Evolutionary conservation across 2,888 invertebrate genomes (phyloP), one percentile per base, ranked within the genome.

Genomic region (Cylindroiulus punctatus): DNA sequence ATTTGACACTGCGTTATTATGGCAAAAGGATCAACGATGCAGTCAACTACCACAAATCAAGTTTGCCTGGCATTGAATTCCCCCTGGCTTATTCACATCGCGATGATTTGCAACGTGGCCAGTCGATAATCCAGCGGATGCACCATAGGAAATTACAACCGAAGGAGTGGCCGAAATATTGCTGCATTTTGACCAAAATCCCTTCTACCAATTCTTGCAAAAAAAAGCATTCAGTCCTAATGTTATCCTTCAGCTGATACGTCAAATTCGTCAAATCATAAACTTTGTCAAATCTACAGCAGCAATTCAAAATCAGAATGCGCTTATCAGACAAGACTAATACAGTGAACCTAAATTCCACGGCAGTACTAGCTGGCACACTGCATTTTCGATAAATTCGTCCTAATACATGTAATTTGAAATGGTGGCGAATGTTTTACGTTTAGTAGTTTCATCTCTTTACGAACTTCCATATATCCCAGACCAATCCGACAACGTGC

Each of bases 41-140:
- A 76, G 76, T 76, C 76, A 30, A 76, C 76, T 76, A 76, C 76
- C 76, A 76, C 76, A 76, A 76, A 76, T 76, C 76, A 76, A 76
- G 76, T 76, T 76, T 76, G 76, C 26, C 30, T 30, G 76, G 30
- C 76, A 30, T 76, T 76, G 76, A 76, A 76, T 76, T 76, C 76
- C 76, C 76, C 30, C 76, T 32, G 76, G 76, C 76, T 76, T 76
- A 76, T 76, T 76, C 76, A 76, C 76, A 76, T 76, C 76, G 76
- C 30, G 76, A 76, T 76, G 76, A 76, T 76, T 76, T 76, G 76
- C 76, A 76, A 76, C 30, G 76, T 76, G 76, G 30, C 76, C 76
- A 76, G 76, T 76, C 76, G 76, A 76, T 76, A 76, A 76, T 76
- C 30, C 30, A 32, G 17, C 76, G 76, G 76, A 76, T 32, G 76